These are phyloP conservation scores for Lophius piscatorius DNA, from an alignment of 2,113 vertebrate species.

Conservation along the genomic window DNA sequence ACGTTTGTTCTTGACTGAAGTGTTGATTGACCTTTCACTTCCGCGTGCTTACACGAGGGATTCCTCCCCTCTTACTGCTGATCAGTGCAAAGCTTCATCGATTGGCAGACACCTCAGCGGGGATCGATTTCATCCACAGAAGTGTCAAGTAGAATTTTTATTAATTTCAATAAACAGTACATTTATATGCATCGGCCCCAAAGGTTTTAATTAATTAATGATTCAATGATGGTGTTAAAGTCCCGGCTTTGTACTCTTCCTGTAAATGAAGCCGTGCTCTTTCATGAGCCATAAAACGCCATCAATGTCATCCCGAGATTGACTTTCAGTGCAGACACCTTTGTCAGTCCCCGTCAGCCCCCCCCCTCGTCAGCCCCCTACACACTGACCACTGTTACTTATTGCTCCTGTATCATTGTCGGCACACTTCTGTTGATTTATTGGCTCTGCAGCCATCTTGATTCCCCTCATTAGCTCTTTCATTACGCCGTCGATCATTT, in stretches of 20 bases:
- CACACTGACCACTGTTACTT: constrained; percentile 62
- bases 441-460: constrained; percentile 67
- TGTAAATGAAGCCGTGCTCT: constrained; percentile 14
- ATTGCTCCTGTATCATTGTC: constrained; percentile 68
- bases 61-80: constrained; percentile 52
- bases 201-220: constrained; percentile 4
- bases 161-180: constrained; percentile 15
- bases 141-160: constrained; percentile 27
- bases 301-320: constrained; percentile 50
- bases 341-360: constrained; percentile 5
- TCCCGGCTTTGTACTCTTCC: not conserved
- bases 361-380: constrained; percentile 4
- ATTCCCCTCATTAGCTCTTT: constrained; percentile 78
- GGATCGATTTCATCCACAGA: constrained; percentile 40
- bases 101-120: constrained; percentile 38
- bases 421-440: constrained; percentile 77
- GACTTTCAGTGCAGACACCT: constrained; percentile 41
- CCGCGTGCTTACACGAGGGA: constrained; percentile 51
- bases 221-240: not conserved
- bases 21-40: constrained; percentile 62
- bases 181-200: constrained; percentile 8
- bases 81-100: constrained; percentile 58
- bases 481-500: constrained; percentile 73
- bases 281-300: constrained; percentile 34
- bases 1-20: constrained; percentile 20